Evolutionary conservation across 2,797 vertebrate species (phyloP), one percentile per base, ranked within the genome.

Genomic region (Ctenopoma multispine): DNA sequence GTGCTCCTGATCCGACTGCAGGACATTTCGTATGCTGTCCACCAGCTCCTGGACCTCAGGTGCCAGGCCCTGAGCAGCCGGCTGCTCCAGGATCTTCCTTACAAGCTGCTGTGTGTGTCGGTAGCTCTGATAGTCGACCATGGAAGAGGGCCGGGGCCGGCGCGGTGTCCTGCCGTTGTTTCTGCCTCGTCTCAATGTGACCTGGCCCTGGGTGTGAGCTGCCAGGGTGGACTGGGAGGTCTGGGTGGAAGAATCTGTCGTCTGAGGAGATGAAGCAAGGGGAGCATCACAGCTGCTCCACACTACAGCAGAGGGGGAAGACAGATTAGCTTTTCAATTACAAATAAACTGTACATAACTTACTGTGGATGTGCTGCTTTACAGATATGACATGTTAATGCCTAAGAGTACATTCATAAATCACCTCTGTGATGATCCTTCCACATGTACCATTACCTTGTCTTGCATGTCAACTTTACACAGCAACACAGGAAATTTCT

Each of bases 1-100:
- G 73, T 95, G 93, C 61, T 96, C 93, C 87, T 96, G 94, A 4
- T 96, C 96, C 0, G 95, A 95, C 83, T 94, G 95, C 76, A 97
- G 86, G 23, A 97, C 92, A 0, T 88, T 93, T 14, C 95, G 94
- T 53, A 94, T 97, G 76, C 92, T 95, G 83, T 97, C 95, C 50
- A 96, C 93, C n/a, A 96, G 87, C 70, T 96, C 90, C 0, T 91
- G 90, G 62, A 96, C 87, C 79, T 96, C 96, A 0, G 94, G 93
- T 8, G 88, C 89, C 90, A 96, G 90, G 11, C 84, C 93, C 85
- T 93, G 92, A 6, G 94, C 89, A 0, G 94, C 93, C 0, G 94
- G 91, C 72, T 96, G 95, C 77, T 96, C 92, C 55, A 96, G 89
- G 84, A 96, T 95, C 29, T 87, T 92, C 0, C 88, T 88, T 86